Conservation (phyloP, 2,113 vertebrate genomes). For the Glaucomys volans region DNA sequence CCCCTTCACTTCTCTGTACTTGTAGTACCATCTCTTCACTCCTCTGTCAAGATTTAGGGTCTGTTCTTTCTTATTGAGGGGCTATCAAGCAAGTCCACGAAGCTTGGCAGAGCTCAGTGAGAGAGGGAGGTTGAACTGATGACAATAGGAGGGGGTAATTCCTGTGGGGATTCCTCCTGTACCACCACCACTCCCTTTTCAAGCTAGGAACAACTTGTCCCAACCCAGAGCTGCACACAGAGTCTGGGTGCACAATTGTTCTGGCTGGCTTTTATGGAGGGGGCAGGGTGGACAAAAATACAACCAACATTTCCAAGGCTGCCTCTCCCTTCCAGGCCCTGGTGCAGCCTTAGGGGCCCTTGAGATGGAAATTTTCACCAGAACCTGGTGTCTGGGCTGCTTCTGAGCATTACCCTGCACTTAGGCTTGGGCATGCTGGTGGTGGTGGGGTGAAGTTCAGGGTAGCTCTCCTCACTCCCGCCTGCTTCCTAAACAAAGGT, state of each 20-base stretch:
- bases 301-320: conserved; percentile 41
- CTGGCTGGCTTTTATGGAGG: conserved; percentile 45
- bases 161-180: conserved; percentile 57
- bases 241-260: conserved; percentile 51
- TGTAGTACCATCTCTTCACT: background rate
- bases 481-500: conserved; percentile 25
- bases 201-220: conserved; percentile 70
- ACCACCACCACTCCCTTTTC: background rate
- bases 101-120: conserved; percentile 20
- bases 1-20: background rate
- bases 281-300: conserved; percentile 58
- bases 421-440: background rate
- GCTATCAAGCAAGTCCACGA: conserved; percentile 27
- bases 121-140: background rate
- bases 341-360: background rate
- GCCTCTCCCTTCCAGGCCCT: conserved; percentile 15
- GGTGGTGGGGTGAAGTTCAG: background rate
- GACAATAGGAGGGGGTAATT: background rate
- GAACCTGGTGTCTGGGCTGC: background rate
- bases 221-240: conserved; percentile 34
- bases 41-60: background rate
- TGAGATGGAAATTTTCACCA: background rate
- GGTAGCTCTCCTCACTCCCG: background rate
- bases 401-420: background rate
- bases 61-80: conserved; percentile 13